Conservation (phyloP, 2,888 invertebrate genomes). For the Perdita meconis region DNA sequence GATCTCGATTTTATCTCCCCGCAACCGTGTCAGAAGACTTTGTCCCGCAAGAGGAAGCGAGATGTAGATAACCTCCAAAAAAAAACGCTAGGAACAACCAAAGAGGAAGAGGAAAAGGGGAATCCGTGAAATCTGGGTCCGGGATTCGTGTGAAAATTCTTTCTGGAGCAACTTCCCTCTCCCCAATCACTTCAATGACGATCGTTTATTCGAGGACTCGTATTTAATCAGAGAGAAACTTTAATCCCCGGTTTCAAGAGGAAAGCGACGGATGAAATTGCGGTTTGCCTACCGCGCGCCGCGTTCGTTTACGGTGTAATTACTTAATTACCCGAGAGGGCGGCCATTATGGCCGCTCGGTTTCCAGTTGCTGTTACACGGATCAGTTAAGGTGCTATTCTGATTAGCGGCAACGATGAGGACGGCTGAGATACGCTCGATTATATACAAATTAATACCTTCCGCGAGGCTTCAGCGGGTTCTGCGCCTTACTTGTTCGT, state of each 20-base stretch:
- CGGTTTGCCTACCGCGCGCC: not conserved
- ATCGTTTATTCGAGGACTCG: not conserved
- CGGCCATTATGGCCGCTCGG: conserved; percentile 10
- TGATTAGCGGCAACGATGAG: conserved; percentile 36
- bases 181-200: no score
- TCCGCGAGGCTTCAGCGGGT: not conserved
- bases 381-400: conserved; percentile 30
- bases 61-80: conserved; percentile 24
- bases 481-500: not conserved
- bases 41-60: conserved; percentile 9
- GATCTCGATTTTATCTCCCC: conserved; percentile 59
- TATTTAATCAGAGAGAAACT: conserved; percentile 19
- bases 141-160: not conserved
- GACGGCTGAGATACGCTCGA: conserved; percentile 11
- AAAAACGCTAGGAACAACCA: conserved; percentile 3
- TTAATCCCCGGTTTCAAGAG: conserved; percentile 10
- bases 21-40: conserved; percentile 37
- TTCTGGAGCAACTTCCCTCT: not conserved
- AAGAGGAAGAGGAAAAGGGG: not conserved
- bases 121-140: conserved; percentile 16
- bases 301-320: conserved; percentile 36
- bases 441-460: conserved; percentile 37
- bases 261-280: conserved; percentile 6
- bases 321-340: conserved; percentile 5
- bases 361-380: conserved; percentile 16